These are phyloP conservation scores for Venustaconcha ellipsiformis DNA, from an alignment of 1,140 invertebrate species.

Conservation along the genomic window DNA sequence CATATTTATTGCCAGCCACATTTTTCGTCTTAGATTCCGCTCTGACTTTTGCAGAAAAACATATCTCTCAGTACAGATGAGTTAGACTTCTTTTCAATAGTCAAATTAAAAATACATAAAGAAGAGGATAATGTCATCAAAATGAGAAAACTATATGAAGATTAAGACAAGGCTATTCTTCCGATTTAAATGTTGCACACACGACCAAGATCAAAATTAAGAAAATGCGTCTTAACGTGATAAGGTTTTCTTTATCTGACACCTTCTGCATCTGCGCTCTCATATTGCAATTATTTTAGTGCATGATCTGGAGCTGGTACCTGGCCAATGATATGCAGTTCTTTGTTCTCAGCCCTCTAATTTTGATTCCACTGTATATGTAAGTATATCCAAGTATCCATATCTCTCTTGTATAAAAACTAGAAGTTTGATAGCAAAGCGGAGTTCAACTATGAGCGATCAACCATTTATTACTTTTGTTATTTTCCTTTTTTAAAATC, in stretches of 20 bases:
- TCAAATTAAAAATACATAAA: not conserved
- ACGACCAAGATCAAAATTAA: not conserved
- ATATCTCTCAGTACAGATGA: too few relatives aligned
- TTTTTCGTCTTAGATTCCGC: too few relatives aligned
- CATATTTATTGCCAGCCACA: too few relatives aligned
- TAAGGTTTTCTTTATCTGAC: not conserved
- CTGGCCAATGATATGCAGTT: constrained; percentile 86
- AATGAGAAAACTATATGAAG: not conserved
- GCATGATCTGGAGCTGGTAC: constrained; percentile 81
- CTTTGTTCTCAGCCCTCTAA: constrained; percentile 77
- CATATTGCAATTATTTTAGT: constrained; percentile 75
- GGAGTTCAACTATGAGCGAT: too few relatives aligned
- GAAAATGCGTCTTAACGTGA: not conserved
- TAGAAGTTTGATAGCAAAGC: too few relatives aligned
- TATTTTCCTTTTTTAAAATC: too few relatives aligned
- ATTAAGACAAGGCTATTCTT: not conserved
- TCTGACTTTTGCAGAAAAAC: too few relatives aligned
- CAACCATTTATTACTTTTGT: too few relatives aligned
- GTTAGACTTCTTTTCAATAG: too few relatives aligned
- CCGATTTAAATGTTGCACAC: too few relatives aligned
- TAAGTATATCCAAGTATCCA: constrained; percentile 37
- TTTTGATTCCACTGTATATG: constrained; percentile 67
- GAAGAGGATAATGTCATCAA: not conserved
- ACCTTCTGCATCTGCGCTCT: not conserved
- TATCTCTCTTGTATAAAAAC: too few relatives aligned